Percentiles rank a stretch among this genome's conserved stretches.
Conservation (phyloP, 2,113 vertebrate species). For the Vidua macroura region DNA sequence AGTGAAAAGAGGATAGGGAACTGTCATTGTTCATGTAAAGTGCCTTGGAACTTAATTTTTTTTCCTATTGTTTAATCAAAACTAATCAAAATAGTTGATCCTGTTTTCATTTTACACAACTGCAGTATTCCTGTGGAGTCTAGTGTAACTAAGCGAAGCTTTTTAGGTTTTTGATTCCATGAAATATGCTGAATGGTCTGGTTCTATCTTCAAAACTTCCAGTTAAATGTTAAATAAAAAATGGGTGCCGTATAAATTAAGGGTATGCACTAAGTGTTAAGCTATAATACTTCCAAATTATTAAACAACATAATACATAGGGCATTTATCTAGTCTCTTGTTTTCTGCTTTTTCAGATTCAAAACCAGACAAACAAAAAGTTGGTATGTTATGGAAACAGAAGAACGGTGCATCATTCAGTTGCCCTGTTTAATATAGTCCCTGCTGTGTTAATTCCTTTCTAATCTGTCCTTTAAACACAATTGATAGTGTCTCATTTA, state of each 20-base stretch:
- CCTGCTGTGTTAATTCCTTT: slow-evolving; percentile 18
- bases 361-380: not conserved
- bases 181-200: not conserved
- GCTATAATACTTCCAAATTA: not conserved
- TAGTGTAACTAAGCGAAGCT: not conserved
- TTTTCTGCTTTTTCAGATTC: not conserved
- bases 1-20: not conserved
- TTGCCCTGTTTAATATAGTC: not conserved
- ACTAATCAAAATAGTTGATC: not conserved
- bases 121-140: not conserved
- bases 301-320: not conserved
- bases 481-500: not conserved
- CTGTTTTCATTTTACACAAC: not conserved
- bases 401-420: not conserved
- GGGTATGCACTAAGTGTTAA: not conserved
- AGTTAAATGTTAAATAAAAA: not conserved
- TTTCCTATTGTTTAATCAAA: not conserved
- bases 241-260: not conserved
- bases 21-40: not conserved
- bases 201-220: not conserved
- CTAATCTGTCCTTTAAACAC: slow-evolving; percentile 20
- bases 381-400: not conserved
- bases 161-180: not conserved
- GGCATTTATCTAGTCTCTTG: not conserved
- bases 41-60: not conserved